A percentile compares a stretch with the other conserved stretches of the same genome.
Conservation (phyloP, 2,113 vertebrate species). For the Pomatorhinus ruficollis region DNA sequence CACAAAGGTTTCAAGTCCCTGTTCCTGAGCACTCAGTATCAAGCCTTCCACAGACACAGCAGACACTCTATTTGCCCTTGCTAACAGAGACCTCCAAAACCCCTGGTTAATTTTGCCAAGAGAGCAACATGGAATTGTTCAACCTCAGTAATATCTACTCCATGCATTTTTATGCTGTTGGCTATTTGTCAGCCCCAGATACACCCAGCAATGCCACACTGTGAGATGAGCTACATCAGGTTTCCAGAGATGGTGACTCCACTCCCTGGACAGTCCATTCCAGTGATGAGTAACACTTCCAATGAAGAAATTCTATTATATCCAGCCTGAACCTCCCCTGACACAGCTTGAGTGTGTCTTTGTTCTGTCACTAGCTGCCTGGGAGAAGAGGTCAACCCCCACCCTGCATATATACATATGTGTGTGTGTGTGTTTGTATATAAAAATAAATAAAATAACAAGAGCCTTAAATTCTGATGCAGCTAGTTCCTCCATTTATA, state of each 20-base stretch:
- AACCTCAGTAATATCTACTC: background rate
- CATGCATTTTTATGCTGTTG: background rate
- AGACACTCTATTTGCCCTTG: background rate
- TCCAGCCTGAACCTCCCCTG: background rate
- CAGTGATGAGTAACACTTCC: background rate
- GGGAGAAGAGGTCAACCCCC: background rate
- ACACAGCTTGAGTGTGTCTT: background rate
- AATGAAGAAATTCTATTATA: background rate
- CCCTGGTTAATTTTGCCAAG: background rate
- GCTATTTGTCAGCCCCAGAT: background rate
- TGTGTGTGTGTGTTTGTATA: accelerated
- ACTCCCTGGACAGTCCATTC: background rate
- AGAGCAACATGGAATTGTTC: background rate
- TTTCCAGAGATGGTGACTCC: background rate
- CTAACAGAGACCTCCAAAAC: background rate
- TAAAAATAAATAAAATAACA: background rate
- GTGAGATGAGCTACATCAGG: background rate
- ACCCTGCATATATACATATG: accelerated
- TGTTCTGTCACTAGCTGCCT: background rate
- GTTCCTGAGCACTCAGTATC: background rate
- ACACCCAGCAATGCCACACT: background rate
- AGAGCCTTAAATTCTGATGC: background rate
- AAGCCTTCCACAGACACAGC: background rate
- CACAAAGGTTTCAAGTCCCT: background rate
- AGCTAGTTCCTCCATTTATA: background rate